Conservation (phyloP, 2,113 vertebrate genomes). For the Orthonyx spaldingii region DNA sequence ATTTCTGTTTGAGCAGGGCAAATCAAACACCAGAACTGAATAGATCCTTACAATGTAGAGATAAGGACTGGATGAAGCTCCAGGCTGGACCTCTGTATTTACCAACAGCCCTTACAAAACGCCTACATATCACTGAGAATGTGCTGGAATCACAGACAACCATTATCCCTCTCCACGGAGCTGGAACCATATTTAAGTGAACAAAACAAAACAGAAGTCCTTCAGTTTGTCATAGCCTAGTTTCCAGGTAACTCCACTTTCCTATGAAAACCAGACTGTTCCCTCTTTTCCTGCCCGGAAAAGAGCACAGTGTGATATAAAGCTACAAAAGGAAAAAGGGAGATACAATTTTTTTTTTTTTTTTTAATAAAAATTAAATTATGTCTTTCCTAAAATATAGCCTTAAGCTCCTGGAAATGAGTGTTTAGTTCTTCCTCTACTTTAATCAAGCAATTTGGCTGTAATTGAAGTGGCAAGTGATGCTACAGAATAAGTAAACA, state of each 20-base stretch:
- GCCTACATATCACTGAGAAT: neutral
- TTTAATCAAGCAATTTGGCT: neutral
- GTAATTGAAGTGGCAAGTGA: neutral
- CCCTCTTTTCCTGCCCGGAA: neutral
- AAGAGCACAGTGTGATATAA: neutral
- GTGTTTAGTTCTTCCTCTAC: neutral
- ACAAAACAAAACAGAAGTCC: neutral
- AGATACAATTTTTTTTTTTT: neutral
- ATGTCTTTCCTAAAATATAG: neutral
- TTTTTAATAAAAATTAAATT: neutral
- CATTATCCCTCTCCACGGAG: neutral
- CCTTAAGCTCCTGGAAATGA: neutral
- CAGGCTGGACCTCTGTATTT: neutral
- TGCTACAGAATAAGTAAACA: neutral
- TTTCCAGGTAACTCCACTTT: neutral
- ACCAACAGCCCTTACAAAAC: neutral
- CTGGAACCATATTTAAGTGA: neutral
- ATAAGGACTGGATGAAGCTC: neutral
- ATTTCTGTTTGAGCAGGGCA: neutral
- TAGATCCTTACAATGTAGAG: neutral
- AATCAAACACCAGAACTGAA: neutral
- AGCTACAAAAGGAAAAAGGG: neutral
- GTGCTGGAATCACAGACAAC: neutral
- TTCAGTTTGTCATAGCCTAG: neutral
- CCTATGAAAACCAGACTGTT: neutral